phyloP scores from a whole-genome alignment of 1,140 invertebrate species.

The Drosophila sulfurigaster region DNA sequence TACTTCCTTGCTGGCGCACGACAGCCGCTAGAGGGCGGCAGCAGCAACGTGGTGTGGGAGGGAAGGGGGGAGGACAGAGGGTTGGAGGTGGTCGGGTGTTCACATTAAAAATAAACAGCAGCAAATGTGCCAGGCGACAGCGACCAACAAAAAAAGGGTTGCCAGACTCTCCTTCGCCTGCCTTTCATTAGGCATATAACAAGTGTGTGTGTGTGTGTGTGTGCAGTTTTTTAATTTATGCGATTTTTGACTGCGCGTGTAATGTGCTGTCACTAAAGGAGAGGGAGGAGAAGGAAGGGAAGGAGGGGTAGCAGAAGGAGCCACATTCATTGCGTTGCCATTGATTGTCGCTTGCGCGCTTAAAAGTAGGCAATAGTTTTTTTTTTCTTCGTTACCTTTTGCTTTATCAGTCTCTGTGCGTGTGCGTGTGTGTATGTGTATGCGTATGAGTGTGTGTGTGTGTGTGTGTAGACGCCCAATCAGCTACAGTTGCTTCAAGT shows the following conservation, averaged over 20 bases:
- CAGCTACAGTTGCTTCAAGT: constrained; percentile 4
- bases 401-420: neutral
- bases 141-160: constrained; percentile 58
- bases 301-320: neutral
- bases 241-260: constrained; percentile 70
- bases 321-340: constrained; percentile 1
- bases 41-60: neutral
- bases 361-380: constrained; percentile 56
- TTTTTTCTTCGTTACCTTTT: constrained; percentile 18
- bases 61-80: neutral
- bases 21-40: constrained; percentile 35
- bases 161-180: constrained; percentile 42
- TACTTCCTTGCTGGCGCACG: constrained; percentile 76
- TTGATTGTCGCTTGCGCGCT: constrained; percentile 40
- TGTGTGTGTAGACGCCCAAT: constrained; percentile 2
- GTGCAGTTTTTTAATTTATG: constrained; percentile 75
- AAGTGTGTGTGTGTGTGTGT: constrained; percentile 21
- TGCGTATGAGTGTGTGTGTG: neutral
- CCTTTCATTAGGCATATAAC: constrained; percentile 38
- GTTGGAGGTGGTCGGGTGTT: neutral
- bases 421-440: neutral
- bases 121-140: constrained; percentile 29
- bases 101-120: constrained; percentile 43
- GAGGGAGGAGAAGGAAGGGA: neutral
- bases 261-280: constrained; percentile 2